Evolutionary conservation across 2,797 vertebrate species (phyloP).

Genomic region (Pagetopsis macropterus): DNA sequence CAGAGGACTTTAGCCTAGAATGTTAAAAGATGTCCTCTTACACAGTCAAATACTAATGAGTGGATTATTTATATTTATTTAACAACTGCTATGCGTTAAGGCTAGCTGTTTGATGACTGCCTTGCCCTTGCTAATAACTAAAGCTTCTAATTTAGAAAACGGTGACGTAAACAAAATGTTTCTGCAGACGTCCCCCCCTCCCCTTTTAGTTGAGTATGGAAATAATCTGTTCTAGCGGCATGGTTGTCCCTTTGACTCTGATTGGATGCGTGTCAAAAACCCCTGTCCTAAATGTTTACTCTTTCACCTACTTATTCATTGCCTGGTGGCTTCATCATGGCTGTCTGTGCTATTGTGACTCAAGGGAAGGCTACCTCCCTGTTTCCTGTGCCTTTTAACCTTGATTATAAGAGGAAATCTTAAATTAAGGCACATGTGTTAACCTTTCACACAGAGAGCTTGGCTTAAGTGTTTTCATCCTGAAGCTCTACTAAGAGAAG

Average conservation of each 20-base stretch:
- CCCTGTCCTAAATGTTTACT: constrained; percentile 54
- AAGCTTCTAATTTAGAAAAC: constrained; percentile 47
- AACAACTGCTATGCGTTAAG: background rate
- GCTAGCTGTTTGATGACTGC: background rate
- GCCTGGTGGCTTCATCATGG: constrained; percentile 10
- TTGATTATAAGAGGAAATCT: constrained; percentile 48
- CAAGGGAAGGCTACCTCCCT: constrained; percentile 35
- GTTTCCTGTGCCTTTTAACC: constrained; percentile 39
- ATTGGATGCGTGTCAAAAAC: constrained; percentile 53
- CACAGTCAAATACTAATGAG: background rate
- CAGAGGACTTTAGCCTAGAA: background rate
- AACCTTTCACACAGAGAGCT: constrained; percentile 30
- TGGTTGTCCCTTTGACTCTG: constrained; percentile 53
- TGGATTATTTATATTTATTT: background rate
- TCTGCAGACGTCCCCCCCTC: background rate
- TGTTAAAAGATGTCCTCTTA: background rate
- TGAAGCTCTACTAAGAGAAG: background rate
- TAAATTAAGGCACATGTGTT: constrained; percentile 11
- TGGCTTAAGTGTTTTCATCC: background rate
- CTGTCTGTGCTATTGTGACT: constrained; percentile 36
- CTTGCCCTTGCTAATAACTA: background rate
- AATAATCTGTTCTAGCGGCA: constrained; percentile 56
- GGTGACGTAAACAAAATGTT: constrained; percentile 47
- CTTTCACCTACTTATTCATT: constrained; percentile 72
- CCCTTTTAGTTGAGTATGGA: constrained; percentile 62